These are phyloP conservation scores for Euthynnus affinis DNA, from an alignment of 2,797 vertebrate species.

Conservation along the genomic window DNA sequence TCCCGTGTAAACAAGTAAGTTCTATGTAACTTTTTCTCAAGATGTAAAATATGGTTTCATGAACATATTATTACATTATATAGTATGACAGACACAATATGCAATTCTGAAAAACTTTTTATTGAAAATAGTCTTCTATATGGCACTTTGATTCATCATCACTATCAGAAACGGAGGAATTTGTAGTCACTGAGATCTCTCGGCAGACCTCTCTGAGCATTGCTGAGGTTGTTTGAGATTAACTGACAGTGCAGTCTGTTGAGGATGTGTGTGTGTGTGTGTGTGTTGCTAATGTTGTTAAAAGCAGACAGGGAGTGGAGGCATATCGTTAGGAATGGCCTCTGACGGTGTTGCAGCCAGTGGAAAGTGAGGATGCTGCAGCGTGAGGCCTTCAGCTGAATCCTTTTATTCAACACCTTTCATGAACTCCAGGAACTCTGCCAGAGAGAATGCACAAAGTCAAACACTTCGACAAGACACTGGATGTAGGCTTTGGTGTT, in stretches of 20 bases:
- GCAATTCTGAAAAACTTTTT: conserved; percentile 51
- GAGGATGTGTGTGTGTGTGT: too few relatives aligned
- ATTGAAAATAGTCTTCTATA: conserved; percentile 58
- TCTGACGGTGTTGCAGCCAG: conserved; percentile 2
- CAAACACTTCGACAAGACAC: neutral
- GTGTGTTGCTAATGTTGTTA: neutral
- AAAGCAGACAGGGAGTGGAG: conserved; percentile 9
- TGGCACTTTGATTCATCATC: conserved; percentile 22
- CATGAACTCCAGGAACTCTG: conserved; percentile 91
- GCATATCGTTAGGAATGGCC: conserved; percentile 33
- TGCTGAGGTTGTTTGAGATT: neutral
- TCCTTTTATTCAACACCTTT: conserved; percentile 87
- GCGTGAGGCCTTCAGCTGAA: conserved; percentile 2
- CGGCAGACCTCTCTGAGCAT: neutral
- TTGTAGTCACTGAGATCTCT: conserved; percentile 11
- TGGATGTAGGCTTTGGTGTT: too few relatives aligned
- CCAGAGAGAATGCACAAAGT: conserved; percentile 36
- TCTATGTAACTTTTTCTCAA: too few relatives aligned
- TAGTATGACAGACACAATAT: conserved; percentile 22
- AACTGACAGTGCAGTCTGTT: conserved; percentile 5
- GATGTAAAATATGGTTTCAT: too few relatives aligned
- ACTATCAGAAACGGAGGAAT: conserved; percentile 21
- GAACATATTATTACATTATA: too few relatives aligned
- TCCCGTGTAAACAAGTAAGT: too few relatives aligned
- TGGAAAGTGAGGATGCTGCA: conserved; percentile 4